These are phyloP conservation scores for Myanophis thanlyinensis DNA, from an alignment of 2,113 vertebrate species.

Conservation along the genomic window DNA sequence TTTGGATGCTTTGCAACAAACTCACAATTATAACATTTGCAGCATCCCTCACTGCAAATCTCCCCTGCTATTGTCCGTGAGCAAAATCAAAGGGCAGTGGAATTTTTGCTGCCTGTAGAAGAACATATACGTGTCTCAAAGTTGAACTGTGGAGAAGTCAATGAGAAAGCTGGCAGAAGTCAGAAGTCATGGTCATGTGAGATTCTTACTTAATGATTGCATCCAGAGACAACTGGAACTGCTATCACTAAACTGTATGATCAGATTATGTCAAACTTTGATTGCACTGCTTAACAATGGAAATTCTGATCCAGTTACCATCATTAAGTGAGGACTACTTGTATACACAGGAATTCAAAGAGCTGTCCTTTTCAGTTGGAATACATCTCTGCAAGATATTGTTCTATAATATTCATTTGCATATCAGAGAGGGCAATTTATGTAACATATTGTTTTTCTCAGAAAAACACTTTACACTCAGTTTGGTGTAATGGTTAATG, in stretches of 20 bases:
- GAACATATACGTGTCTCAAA: not conserved
- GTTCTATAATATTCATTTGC: not conserved
- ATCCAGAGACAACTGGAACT: not conserved
- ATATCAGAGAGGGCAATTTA: not conserved
- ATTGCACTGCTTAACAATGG: not conserved
- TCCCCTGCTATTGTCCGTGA: not conserved
- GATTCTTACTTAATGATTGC: not conserved
- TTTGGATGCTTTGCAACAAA: not conserved
- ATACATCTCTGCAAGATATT: not conserved
- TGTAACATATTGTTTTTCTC: not conserved
- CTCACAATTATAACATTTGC: not conserved
- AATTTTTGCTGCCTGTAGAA: not conserved
- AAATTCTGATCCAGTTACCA: not conserved
- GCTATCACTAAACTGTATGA: not conserved
- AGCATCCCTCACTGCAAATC: not conserved
- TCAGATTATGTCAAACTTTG: not conserved
- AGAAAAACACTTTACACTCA: no score
- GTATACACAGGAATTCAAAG: not conserved
- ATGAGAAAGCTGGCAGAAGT: not conserved
- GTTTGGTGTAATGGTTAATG: not conserved
- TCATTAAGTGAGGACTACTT: not conserved
- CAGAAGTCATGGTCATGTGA: not conserved
- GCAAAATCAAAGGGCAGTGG: not conserved
- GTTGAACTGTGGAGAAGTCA: not conserved
- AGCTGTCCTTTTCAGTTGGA: not conserved